Conservation (phyloP, 2,113 vertebrate genomes). For the Phylloscopus trochiloides region DNA sequence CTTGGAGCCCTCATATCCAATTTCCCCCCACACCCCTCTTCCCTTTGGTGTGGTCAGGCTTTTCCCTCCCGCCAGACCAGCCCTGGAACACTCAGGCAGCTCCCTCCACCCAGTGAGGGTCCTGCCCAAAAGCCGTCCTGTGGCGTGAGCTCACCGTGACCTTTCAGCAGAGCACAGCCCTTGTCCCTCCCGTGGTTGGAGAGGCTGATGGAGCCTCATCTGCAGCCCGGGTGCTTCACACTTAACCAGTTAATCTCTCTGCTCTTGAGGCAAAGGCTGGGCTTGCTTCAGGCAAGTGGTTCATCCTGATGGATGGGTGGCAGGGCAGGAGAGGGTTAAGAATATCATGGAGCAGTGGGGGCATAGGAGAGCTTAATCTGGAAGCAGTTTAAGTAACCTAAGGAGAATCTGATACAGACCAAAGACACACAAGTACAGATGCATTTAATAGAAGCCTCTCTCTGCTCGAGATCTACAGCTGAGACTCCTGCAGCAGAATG, state of each 20-base stretch:
- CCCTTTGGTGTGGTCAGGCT: slow-evolving; percentile 4
- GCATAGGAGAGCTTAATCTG: slow-evolving; percentile 18
- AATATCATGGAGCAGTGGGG: not conserved
- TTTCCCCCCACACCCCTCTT: not conserved
- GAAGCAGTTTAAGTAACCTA: slow-evolving; percentile 61
- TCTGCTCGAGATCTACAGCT: slow-evolving; percentile 49
- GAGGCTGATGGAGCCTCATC: not conserved
- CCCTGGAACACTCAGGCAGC: slow-evolving; percentile 22
- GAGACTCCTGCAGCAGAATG: slow-evolving; percentile 58
- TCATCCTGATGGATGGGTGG: not conserved
- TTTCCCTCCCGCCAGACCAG: slow-evolving; percentile 27
- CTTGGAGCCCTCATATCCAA: not conserved
- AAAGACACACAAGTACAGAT: slow-evolving; percentile 58
- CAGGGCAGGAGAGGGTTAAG: slow-evolving; percentile 50
- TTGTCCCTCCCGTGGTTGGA: not conserved
- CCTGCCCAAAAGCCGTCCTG: slow-evolving; percentile 36
- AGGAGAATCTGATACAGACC: slow-evolving; percentile 57
- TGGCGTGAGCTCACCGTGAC: slow-evolving; percentile 22
- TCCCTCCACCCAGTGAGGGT: slow-evolving; percentile 50
- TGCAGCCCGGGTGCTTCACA: not conserved
- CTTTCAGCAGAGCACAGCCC: slow-evolving; percentile 33
- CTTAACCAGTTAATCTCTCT: not conserved
- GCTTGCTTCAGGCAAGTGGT: not conserved
- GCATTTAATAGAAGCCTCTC: slow-evolving; percentile 56
- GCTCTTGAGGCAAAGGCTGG: not conserved